These are phyloP conservation scores for Propithecus coquereli DNA, from an alignment of 2,113 vertebrate species.

Conservation along the genomic window DNA sequence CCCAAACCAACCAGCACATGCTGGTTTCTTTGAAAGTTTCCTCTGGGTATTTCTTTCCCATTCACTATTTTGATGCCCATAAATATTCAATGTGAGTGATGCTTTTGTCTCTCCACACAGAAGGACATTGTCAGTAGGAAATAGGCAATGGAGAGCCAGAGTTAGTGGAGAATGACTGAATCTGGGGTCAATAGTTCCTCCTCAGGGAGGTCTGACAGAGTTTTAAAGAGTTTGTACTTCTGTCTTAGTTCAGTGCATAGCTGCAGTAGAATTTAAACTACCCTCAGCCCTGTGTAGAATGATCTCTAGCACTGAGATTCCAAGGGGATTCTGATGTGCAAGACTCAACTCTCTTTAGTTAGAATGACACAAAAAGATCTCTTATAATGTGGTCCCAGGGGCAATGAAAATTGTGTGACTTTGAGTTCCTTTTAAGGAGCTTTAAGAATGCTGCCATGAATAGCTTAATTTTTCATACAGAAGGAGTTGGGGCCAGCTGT, in stretches of 20 bases:
- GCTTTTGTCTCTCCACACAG: neutral
- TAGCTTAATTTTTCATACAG: neutral
- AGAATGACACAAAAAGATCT: neutral
- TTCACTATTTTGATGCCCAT: neutral
- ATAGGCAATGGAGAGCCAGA: neutral
- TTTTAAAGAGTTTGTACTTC: neutral
- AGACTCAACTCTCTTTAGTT: neutral
- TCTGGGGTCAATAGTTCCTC: neutral
- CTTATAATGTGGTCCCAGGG: neutral
- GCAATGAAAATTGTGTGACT: neutral
- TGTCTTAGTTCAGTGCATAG: neutral
- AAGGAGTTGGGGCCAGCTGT: neutral
- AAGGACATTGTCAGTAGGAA: slow-evolving; percentile 26
- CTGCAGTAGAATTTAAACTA: neutral
- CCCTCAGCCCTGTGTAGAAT: neutral
- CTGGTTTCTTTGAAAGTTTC: slow-evolving; percentile 39
- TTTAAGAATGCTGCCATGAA: neutral
- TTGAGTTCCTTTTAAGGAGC: slow-evolving; percentile 23
- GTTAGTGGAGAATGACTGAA: neutral
- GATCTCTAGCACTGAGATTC: neutral
- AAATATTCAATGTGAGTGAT: slow-evolving; percentile 47
- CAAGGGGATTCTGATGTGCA: neutral
- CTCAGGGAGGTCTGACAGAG: neutral
- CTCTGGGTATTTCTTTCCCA: neutral
- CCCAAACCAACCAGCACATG: neutral